These are phyloP conservation scores for Sebastes hopkinsi DNA, from an alignment of 2,797 vertebrate genomes.

Conservation along the genomic window DNA sequence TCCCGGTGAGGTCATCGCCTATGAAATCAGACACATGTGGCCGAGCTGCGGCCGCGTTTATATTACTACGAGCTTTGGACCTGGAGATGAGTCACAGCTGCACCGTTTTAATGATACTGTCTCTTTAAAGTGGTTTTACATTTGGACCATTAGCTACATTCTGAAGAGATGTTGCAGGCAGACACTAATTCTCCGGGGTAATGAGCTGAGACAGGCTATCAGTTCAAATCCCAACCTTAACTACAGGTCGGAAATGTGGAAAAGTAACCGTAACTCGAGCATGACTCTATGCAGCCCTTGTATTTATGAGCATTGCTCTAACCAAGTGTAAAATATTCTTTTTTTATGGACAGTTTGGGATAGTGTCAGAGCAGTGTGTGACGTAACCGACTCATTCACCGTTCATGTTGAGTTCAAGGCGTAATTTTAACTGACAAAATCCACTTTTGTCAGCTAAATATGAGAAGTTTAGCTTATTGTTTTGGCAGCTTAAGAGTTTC, in stretches of 20 bases:
- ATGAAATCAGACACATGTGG: neutral
- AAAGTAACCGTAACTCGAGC: neutral
- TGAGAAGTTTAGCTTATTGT: too few relatives aligned
- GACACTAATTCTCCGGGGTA: neutral
- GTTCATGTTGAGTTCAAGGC: neutral
- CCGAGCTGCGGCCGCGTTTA: neutral
- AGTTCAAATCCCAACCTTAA: neutral
- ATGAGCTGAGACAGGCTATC: neutral
- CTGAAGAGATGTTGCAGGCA: neutral
- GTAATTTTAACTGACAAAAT: too few relatives aligned
- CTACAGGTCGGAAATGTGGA: neutral
- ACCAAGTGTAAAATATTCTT: neutral
- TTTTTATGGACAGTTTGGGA: neutral
- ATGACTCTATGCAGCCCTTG: neutral
- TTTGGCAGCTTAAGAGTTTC: too few relatives aligned
- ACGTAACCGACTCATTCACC: neutral
- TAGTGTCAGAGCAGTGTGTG: neutral
- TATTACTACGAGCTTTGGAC: neutral
- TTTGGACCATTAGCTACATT: neutral
- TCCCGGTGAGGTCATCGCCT: neutral
- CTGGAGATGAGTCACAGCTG: slow-evolving; percentile 7
- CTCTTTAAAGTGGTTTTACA: neutral
- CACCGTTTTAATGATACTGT: neutral
- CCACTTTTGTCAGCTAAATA: too few relatives aligned
- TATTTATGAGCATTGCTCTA: neutral